A percentile compares a stretch with the other conserved stretches of the same genome.
Conservation (phyloP, 1,140 invertebrate species). For the Dreissena polymorpha region DNA sequence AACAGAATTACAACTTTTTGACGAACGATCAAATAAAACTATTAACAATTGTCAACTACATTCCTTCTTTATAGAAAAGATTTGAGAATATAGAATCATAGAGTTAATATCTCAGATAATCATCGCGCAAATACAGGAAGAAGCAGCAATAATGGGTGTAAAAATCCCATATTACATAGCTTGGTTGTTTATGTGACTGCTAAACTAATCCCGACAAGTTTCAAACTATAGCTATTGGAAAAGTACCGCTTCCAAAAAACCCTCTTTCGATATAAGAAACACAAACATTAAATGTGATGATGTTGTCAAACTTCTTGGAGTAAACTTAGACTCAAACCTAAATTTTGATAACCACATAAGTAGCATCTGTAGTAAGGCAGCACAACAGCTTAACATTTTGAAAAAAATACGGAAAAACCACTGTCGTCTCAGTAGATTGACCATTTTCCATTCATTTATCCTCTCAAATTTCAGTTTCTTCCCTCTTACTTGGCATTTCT, state of each 20-base stretch:
- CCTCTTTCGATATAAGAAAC: constrained; percentile 3
- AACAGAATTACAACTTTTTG: too few species aligned
- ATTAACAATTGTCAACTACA: too few species aligned
- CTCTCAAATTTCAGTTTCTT: constrained; percentile 37
- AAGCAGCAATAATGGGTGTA: too few species aligned
- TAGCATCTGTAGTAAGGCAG: constrained; percentile 26
- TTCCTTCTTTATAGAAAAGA: too few species aligned
- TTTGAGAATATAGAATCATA: too few species aligned
- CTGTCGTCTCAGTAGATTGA: constrained; percentile 6
- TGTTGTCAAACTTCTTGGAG: constrained; percentile 25
- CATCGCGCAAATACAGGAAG: too few species aligned
- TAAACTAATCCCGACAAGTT: constrained; percentile 30
- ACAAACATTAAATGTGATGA: constrained; percentile 10
- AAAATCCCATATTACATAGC: too few species aligned
- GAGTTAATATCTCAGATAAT: too few species aligned
- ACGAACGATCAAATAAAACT: too few species aligned
- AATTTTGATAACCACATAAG: constrained; percentile 25
- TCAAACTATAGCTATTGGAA: constrained; percentile 34
- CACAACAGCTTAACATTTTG: constrained; percentile 22
- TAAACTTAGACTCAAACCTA: constrained; percentile 6
- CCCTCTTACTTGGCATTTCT: neutral
- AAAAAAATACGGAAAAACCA: constrained; percentile 8
- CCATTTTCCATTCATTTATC: constrained; percentile 37
- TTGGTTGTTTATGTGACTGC: too few species aligned
- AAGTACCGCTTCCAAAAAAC: neutral